Evolutionary conservation across 1,140 invertebrate species (phyloP), one percentile per base, ranked within the genome.

Genomic region (Heliconius hermathena): DNA sequence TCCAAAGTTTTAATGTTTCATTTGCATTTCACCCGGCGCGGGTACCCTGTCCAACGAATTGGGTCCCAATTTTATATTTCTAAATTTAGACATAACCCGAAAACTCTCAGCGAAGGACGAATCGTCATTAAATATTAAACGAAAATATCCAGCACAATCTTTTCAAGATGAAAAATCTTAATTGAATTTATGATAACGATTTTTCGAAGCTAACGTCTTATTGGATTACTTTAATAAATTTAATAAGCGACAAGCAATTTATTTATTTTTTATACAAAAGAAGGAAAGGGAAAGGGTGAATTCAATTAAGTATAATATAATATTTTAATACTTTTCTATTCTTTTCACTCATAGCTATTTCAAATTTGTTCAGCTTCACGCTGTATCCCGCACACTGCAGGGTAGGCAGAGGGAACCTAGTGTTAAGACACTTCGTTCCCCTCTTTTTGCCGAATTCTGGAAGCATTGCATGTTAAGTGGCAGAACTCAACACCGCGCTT

Each of bases 1-100:
- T 18, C 18, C 74, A 9, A 8, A 76, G 8, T 38, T 36, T 46
- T 26, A 76, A 76, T 54, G n/a, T 52, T 18, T 66, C 57, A 76
- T 76, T 76, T 76, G 74, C 57, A 76, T 76, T 66, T 57, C 33
- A 76, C 52, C n/a, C 49, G 20, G 8, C 46, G 52, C 41, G 49
- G 26, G 22, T 16, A 54, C 57, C 8, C 11, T 38, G 18, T 57
- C 16, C 29, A 38, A 52, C 33, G 29, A 60, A 60, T 74, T 74
- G 18, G 49, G 13, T 36, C 11, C 11, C 16, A 29, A 18, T 49
- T 26, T 57, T 3, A 57, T 9, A n/a, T 22, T 57, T 57, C 54
- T 57, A 57, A 57, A 57, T 57, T 22, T 22, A 57, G 54, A 57
- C n/a, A 57, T 22, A 57, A 57, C 54, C 54, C 54, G 8, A 57